A percentile compares a stretch with the other conserved stretches of the same genome.
phyloP scores from a whole-genome alignment of 1,140 invertebrate genomes.

The Hypothenemus hampei region DNA sequence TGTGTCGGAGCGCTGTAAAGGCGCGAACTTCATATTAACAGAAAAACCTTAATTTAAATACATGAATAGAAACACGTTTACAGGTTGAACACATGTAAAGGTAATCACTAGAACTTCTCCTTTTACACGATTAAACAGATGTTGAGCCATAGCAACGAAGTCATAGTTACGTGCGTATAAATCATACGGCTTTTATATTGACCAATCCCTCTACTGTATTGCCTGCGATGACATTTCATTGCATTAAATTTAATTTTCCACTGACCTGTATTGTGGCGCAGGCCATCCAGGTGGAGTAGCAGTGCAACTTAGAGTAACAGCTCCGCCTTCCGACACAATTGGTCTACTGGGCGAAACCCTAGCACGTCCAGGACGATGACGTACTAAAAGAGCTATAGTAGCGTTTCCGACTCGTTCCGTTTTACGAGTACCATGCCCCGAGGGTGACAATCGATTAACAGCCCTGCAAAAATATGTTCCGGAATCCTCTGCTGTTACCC shows the following conservation, averaged over 20 bases:
- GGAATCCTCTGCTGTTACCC: conserved; percentile 73
- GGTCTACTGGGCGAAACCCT: conserved; percentile 78
- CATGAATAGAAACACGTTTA: no score
- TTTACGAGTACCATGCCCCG: conserved; percentile 53
- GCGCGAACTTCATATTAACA: conserved; percentile 3
- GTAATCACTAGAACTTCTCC: no score
- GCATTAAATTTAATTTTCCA: no score
- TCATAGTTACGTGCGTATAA: no score
- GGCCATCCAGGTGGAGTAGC: conserved; percentile 86
- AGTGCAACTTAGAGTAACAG: conserved; percentile 78
- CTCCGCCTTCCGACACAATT: conserved; percentile 75
- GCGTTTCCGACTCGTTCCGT: conserved; percentile 67
- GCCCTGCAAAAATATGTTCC: conserved; percentile 85
- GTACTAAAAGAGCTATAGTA: conserved; percentile 71
- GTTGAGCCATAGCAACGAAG: no score
- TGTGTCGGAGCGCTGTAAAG: background rate
- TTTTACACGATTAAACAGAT: no score
- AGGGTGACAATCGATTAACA: conserved; percentile 72
- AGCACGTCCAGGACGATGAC: conserved; percentile 83
- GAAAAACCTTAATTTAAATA: no score
- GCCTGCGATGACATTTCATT: no score
- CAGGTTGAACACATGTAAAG: no score
- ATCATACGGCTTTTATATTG: no score
- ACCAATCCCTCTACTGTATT: no score
- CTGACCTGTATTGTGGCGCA: conserved; percentile 67